Conservation (phyloP, 2,888 invertebrate species). For the Atethmia centrago region DNA sequence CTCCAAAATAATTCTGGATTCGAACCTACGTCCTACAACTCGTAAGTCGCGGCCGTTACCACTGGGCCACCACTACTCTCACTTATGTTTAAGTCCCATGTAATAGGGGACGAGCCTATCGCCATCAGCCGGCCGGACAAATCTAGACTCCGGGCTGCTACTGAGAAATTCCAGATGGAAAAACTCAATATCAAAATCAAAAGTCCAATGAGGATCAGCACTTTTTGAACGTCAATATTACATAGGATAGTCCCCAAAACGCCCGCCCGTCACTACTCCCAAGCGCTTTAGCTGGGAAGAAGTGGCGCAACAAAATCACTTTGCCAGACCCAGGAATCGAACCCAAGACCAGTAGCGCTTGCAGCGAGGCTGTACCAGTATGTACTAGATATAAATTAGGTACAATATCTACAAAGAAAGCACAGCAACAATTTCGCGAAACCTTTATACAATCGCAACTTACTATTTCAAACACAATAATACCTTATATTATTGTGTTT, state of each 20-base stretch:
- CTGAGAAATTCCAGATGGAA: background rate
- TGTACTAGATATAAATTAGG: too few relatives aligned
- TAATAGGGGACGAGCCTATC: background rate
- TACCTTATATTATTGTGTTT: too few relatives aligned
- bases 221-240: background rate
- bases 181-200: background rate
- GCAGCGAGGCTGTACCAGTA: too few relatives aligned
- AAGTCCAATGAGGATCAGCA: too few relatives aligned
- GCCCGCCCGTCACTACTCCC: background rate
- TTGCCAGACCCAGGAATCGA: background rate
- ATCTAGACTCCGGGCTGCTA: too few relatives aligned
- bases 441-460: background rate
- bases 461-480: conserved; percentile 8
- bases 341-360: background rate
- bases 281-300: background rate
- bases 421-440: background rate
- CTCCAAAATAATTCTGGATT: too few relatives aligned
- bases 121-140: background rate
- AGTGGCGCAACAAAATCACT: too few relatives aligned
- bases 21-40: too few relatives aligned
- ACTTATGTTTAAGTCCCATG: background rate
- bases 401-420: too few relatives aligned
- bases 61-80: too few relatives aligned
- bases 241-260: background rate
- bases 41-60: too few relatives aligned